These are phyloP conservation scores for Linyphia triangularis DNA, from an alignment of 2,888 invertebrate species.

Conservation along the genomic window DNA sequence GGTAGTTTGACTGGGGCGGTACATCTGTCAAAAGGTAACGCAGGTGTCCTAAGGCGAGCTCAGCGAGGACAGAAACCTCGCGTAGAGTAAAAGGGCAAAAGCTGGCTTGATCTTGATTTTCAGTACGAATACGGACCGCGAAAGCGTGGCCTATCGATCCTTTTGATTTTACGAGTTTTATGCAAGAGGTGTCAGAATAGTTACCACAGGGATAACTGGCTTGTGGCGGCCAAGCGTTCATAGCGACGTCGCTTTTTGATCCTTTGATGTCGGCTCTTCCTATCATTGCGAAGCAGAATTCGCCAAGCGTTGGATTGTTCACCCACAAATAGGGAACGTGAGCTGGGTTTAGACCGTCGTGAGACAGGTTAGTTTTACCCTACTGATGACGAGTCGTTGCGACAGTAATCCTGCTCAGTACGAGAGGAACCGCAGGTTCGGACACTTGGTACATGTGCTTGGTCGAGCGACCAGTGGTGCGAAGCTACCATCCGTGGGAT, in stretches of 20 bases:
- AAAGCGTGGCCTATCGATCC: slow-evolving; percentile 86
- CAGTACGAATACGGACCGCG: slow-evolving; percentile 82
- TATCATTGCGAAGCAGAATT: slow-evolving; percentile 74
- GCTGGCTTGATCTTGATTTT: slow-evolving; percentile 85
- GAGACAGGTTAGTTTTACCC: neutral
- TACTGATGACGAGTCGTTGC: slow-evolving; percentile 78
- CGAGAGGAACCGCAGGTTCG: slow-evolving; percentile 84
- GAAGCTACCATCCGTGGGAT: too few species aligned
- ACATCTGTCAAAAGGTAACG: slow-evolving; percentile 82
- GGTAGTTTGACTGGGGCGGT: too few species aligned
- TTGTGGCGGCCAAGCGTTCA: slow-evolving; percentile 79
- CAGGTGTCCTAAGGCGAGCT: slow-evolving; percentile 85
- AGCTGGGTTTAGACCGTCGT: too few species aligned
- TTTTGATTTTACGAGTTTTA: slow-evolving; percentile 82
- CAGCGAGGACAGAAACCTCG: slow-evolving; percentile 86
- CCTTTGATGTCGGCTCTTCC: slow-evolving; percentile 80
- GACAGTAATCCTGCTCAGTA: slow-evolving; percentile 83
- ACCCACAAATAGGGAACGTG: too few species aligned
- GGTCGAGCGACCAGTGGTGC: slow-evolving; percentile 84
- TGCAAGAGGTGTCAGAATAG: slow-evolving; percentile 79
- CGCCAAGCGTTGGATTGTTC: slow-evolving; percentile 74
- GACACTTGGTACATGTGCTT: slow-evolving; percentile 84
- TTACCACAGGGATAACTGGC: slow-evolving; percentile 76
- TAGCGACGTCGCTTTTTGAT: slow-evolving; percentile 80
- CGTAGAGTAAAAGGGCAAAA: slow-evolving; percentile 86